A percentile compares a stretch with the other conserved stretches of the same genome.
phyloP scores from a whole-genome alignment of 2,888 invertebrate genomes.

The Syritta pipiens region DNA sequence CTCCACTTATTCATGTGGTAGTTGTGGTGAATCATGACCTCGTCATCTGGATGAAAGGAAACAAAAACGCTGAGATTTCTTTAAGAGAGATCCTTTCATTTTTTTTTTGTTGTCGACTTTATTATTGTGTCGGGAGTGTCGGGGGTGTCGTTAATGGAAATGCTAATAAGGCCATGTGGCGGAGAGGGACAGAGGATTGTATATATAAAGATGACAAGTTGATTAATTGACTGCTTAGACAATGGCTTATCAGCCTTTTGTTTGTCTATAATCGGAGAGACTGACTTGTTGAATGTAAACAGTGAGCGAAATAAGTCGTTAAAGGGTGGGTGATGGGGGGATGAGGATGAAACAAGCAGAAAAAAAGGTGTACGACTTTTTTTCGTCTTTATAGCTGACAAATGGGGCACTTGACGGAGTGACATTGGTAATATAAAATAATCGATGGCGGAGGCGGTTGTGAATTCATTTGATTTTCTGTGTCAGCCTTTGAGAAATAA shows the following conservation, averaged over 20 bases:
- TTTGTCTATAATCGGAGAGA: constrained; percentile 22
- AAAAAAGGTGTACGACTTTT: background rate
- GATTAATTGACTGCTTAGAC: constrained; percentile 54
- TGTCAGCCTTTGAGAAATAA: too few relatives aligned
- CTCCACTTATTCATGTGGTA: background rate
- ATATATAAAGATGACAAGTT: constrained; percentile 53
- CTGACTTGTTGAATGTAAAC: constrained; percentile 47
- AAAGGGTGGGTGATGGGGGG: background rate
- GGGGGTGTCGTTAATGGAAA: background rate
- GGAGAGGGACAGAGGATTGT: too few relatives aligned
- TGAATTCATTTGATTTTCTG: too few relatives aligned
- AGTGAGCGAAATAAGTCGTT: constrained; percentile 14
- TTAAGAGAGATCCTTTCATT: too few relatives aligned
- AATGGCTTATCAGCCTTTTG: constrained; percentile 29
- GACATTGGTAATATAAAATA: background rate
- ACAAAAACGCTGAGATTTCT: background rate
- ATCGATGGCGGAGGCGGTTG: background rate
- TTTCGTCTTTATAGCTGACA: background rate
- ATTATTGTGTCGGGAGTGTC: background rate
- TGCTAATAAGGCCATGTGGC: constrained; percentile 18
- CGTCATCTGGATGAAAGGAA: constrained; percentile 15
- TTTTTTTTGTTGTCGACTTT: constrained; percentile 10
- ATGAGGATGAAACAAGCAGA: background rate
- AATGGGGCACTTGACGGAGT: background rate
- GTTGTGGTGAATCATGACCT: constrained; percentile 12